phyloP scores from a whole-genome alignment of 2,113 vertebrate species.

The Opisthocomus hoazin region DNA sequence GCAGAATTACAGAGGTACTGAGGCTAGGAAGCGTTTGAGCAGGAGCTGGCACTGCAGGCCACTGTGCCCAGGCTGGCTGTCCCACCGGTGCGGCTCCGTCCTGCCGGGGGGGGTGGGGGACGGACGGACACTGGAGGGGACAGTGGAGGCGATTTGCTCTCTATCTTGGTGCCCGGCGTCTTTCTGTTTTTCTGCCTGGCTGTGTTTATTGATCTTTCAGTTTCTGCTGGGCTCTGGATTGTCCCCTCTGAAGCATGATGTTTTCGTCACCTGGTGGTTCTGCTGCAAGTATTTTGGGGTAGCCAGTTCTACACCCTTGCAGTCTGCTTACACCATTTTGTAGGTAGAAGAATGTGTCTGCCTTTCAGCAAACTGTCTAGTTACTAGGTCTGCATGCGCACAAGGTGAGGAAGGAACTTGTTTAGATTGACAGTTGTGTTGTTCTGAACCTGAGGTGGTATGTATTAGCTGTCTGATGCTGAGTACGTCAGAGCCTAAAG shows the following conservation, averaged over 20 bases:
- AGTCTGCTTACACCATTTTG: not conserved
- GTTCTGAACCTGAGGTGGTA: not conserved
- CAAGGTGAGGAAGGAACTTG: not conserved
- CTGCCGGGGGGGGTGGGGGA: too few species aligned
- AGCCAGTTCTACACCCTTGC: rapidly evolving
- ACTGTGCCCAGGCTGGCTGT: too few species aligned
- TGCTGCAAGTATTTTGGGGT: not conserved
- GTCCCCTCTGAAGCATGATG: not conserved
- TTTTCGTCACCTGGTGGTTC: not conserved
- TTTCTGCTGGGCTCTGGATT: not conserved
- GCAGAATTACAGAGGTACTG: not conserved
- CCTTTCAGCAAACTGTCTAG: not conserved
- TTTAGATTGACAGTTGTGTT: not conserved
- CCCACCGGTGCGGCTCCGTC: too few species aligned
- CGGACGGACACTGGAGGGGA: too few species aligned
- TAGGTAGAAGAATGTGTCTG: not conserved
- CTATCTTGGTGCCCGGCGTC: too few species aligned
- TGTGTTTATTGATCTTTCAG: not conserved
- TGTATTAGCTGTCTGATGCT: not conserved
- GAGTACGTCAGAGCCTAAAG: not conserved
- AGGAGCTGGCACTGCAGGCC: too few species aligned
- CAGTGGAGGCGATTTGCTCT: too few species aligned
- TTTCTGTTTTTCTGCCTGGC: not conserved
- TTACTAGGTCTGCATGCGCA: rapidly evolving
- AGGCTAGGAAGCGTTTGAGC: too few species aligned